These are phyloP conservation scores for Spinus olivaceus DNA, from an alignment of 2,797 vertebrate genomes.

Conservation along the genomic window DNA sequence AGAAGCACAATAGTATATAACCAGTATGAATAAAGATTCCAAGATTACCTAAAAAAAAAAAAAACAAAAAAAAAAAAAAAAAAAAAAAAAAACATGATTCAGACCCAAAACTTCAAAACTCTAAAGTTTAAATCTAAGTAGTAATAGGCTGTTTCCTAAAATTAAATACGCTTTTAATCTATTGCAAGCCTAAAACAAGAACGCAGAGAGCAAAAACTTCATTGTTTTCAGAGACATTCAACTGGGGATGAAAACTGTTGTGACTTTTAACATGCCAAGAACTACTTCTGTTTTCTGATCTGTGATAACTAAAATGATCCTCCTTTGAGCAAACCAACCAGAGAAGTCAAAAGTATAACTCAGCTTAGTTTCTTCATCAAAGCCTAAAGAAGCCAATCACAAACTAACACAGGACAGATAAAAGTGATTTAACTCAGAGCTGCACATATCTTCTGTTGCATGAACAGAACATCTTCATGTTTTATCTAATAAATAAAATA, in stretches of 20 bases:
- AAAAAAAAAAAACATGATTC: fast-evolving
- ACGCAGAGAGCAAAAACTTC: neutral
- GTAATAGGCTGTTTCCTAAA: neutral
- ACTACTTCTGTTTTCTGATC: neutral
- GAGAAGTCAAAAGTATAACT: neutral
- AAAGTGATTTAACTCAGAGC: neutral
- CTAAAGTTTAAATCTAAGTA: neutral
- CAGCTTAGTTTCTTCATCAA: neutral
- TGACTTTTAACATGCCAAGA: neutral
- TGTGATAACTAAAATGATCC: neutral
- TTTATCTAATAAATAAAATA: neutral
- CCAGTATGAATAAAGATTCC: neutral
- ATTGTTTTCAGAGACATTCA: neutral
- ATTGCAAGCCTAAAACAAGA: neutral
- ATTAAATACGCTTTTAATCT: neutral
- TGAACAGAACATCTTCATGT: neutral
- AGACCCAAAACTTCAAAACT: neutral
- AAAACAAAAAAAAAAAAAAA: too few relatives aligned
- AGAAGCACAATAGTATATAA: neutral
- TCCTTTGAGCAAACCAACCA: neutral
- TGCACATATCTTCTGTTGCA: fast-evolving
- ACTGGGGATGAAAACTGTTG: fast-evolving
- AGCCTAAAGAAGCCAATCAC: neutral
- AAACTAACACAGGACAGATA: neutral
- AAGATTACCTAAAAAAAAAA: neutral